Percentiles rank a stretch among this genome's conserved stretches.
Evolutionary conservation across 2,797 vertebrate species (phyloP).

Genomic region (Apogon hyalosoma): DNA sequence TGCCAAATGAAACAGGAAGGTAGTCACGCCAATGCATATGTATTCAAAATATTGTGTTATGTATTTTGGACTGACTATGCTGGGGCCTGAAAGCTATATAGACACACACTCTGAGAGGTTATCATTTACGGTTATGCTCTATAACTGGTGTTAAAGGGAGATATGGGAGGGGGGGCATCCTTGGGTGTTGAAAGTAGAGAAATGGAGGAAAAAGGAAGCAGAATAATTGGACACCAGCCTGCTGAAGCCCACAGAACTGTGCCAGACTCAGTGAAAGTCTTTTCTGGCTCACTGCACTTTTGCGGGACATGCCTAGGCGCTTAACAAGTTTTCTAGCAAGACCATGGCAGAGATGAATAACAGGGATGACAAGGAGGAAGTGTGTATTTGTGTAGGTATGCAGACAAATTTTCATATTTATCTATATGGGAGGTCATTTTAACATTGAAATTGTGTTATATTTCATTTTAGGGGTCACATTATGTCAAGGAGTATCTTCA

Average conservation of each 20-base stretch:
- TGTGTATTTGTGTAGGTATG: conserved; percentile 6
- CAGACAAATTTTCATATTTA: no score
- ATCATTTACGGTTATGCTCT: neutral
- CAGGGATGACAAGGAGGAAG: conserved; percentile 35
- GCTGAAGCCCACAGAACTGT: conserved; percentile 49
- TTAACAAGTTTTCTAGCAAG: conserved; percentile 63
- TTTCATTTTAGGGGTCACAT: no score
- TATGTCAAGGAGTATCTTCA: no score
- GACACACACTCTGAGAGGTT: neutral
- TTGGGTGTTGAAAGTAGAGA: conserved; percentile 16
- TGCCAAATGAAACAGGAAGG: neutral
- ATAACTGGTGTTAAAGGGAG: neutral
- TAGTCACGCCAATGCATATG: neutral
- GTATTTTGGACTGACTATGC: neutral
- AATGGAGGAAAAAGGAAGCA: conserved; percentile 2
- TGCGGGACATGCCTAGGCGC: conserved; percentile 62
- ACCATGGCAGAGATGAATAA: conserved; percentile 34
- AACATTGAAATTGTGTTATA: neutral
- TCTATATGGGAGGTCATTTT: neutral
- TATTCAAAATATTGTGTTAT: neutral
- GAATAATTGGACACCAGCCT: conserved; percentile 63
- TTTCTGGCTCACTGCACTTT: conserved; percentile 71
- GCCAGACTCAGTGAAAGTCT: conserved; percentile 60
- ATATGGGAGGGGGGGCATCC: neutral
- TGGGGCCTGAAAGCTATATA: neutral